Conservation (phyloP, 37 sponge, comb jelly and placozoan genomes). For the Beroe forskalii region DNA sequence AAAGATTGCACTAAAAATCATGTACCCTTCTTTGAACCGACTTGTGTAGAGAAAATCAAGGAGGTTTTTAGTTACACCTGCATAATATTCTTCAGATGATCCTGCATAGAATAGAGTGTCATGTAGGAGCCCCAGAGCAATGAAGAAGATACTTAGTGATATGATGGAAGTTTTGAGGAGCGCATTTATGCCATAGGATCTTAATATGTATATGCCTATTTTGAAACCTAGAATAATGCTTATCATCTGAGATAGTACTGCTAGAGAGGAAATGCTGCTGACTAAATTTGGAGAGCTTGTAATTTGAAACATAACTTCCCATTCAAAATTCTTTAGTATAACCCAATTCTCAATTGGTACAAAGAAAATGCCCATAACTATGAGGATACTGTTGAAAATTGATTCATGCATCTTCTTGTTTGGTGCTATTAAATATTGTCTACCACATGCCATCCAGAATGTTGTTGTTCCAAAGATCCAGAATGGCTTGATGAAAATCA, state of each 20-base stretch:
- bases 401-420: neutral
- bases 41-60: neutral
- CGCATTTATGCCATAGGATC: neutral
- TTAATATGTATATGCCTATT: neutral
- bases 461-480: conserved; percentile 1
- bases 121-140: neutral
- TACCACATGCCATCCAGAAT: neutral
- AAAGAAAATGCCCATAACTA: neutral
- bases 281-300: neutral
- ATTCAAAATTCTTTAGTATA: neutral
- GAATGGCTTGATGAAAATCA: conserved; percentile 20
- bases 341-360: conserved; percentile 24
- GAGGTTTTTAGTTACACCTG: neutral
- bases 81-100: neutral
- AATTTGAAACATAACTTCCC: conserved; percentile 4
- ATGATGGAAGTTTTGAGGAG: neutral
- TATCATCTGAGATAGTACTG: neutral
- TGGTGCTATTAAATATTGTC: neutral
- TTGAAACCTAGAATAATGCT: neutral
- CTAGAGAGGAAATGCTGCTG: neutral
- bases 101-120: neutral
- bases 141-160: neutral
- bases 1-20: neutral
- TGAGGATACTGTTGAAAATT: neutral
- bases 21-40: neutral